Percentiles rank a stretch among this genome's conserved stretches.
These are phyloP conservation scores for Listronotus oregonensis DNA, from an alignment of 1,140 invertebrate genomes.

Conservation along the genomic window DNA sequence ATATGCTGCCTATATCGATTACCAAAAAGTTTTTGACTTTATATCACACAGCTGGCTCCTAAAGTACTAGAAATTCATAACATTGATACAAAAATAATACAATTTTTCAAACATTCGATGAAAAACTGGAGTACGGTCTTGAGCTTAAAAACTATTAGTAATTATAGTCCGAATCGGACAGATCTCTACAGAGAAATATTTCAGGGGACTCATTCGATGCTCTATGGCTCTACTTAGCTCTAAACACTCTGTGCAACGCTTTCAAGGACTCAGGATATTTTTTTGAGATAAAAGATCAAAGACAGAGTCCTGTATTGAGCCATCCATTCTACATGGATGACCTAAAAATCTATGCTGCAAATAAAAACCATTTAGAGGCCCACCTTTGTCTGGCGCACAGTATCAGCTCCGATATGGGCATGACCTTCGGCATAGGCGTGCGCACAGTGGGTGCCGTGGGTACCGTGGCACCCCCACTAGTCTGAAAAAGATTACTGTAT, in stretches of 20 bases:
- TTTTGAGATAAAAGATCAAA: neutral
- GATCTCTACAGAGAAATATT: neutral
- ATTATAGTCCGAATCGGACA: too few relatives aligned
- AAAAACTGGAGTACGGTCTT: too few relatives aligned
- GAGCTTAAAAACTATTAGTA: too few relatives aligned
- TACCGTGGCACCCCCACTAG: too few relatives aligned
- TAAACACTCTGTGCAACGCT: neutral
- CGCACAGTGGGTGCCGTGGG: too few relatives aligned
- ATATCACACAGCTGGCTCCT: slow-evolving; percentile 37
- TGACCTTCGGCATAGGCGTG: too few relatives aligned
- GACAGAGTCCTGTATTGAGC: neutral
- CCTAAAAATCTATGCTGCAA: neutral
- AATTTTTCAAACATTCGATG: neutral
- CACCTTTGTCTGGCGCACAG: neutral
- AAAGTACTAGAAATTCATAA: slow-evolving; percentile 34
- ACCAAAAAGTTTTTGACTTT: slow-evolving; percentile 36
- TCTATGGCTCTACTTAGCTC: neutral
- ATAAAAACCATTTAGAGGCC: neutral
- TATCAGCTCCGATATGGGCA: neutral
- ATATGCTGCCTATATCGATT: slow-evolving; percentile 31
- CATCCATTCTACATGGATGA: neutral
- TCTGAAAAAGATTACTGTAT: too few relatives aligned
- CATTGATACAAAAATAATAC: slow-evolving; percentile 20
- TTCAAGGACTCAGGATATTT: neutral
- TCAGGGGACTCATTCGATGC: neutral